Base-by-base conservation (phyloP, 92 coral and sea anemone genomes). In the Palythoa caribaeorum region DNA sequence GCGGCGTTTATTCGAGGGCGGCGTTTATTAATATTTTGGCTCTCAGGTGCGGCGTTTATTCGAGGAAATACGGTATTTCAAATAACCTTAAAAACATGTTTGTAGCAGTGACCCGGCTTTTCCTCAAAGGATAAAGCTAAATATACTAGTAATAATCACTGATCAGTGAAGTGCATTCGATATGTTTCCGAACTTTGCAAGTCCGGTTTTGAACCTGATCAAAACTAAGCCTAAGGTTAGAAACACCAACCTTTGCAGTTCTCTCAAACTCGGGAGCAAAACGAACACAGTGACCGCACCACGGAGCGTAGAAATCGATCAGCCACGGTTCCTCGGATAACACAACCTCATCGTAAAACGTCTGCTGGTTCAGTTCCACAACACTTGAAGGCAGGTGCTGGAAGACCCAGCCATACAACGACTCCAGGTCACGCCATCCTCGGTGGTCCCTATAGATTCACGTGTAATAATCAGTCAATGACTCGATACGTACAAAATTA, bases 281-380 rank as follows among this genome's bases (percentile, higher is more conserved):
- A 54, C 95, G 97, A 83, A 97, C 94, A 74, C 99, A 97, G 71
- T 97, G 99, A 15, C 99, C 99, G 71, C 99, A 97, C 99, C 99
- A 97, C 2, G 99, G 99, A 11, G 99, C 94, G 76, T 90, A 97
- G 83, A 95, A 97, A 66, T 97, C 99, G 36, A 97, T 88, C 57
- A 97, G 63, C 99, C 99, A 97, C 4, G 99, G 91, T 8, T 90
- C 98, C 59, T 94, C 98, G 47, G 97, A 75, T 48, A 55, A 73
- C 44, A 97, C 91, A 36, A 97, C 90, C 50, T 77, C 87, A 37
- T 87, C 94, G 57, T 83, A 89, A 79, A 97, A 97, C 60, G 92
- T 73, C 53, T 92, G 85, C 71, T 89, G 66, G 57, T 87, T 84
- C 20, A 95, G 91, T 6, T 95, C 96, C 2, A 94, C 90, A 52